Evolutionary conservation across 2,797 vertebrate genomes (phyloP), one percentile per base, ranked within the genome.

Genomic region (Pseudomugil gertrudae): DNA sequence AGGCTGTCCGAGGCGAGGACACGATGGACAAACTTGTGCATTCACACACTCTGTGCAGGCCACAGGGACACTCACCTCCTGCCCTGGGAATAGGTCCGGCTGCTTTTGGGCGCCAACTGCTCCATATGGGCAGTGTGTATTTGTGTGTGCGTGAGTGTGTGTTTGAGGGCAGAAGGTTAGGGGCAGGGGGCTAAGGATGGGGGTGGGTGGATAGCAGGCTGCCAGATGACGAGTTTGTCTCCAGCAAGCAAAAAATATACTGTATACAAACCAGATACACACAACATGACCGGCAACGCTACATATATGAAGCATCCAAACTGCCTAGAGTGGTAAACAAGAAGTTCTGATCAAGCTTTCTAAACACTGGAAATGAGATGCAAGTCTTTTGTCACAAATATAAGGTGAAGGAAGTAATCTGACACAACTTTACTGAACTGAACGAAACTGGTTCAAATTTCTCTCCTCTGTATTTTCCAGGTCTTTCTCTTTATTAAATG

Each of bases 11-110:
- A 78, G 74, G 72, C 74, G 66, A 83, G 89, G 82, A 84, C 89
- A 84, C 24, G 78, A 92, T 85, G 86, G 80, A 75, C 60, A 70
- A 57, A 71, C 47, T 60, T 33, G 59, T 57, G 43, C 76, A 66
- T 32, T 40, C 72, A 68, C 47, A 70, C 59, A 72, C 73, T 69
- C 56, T 29, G 65, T 74, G 72, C 83, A 78, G 86, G 78, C 90
- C 72, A 82, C 72, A 63, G 87, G 87, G 89, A 91, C 91, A 90
- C 90, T 93, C 87, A 92, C 92, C 93, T 93, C 93, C 93, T 93
- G 93, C 92, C 92, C 92, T 94, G 94, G 92, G 93, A 94, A 92
- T 86, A 84, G 83, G 87, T 92, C 91, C 92, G 91, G 92, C 93
- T 94, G 93, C 91, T 91, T 91, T 90, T 92, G 92, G 92, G 92